Conservation (phyloP, 2,888 invertebrate species). For the Nomada fabriciana region DNA sequence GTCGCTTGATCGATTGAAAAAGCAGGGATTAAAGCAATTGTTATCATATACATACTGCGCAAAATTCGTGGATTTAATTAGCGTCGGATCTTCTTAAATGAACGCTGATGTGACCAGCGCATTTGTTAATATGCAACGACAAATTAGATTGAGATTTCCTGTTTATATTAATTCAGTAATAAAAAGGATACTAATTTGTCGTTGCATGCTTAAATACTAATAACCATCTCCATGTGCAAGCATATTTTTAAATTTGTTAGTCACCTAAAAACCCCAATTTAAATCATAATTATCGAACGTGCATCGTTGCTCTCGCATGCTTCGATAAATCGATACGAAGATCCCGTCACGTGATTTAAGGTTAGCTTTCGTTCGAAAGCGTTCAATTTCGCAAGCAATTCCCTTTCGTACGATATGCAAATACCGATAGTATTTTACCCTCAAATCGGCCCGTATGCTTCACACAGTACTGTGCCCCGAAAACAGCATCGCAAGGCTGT, state of each 20-base stretch:
- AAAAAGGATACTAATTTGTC: neutral
- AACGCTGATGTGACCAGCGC: neutral
- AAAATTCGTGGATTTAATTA: neutral
- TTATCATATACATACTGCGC: neutral
- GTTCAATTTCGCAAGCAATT: conserved; percentile 25
- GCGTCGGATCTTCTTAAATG: neutral
- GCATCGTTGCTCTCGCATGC: conserved; percentile 29
- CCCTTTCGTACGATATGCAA: conserved; percentile 25
- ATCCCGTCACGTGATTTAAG: conserved; percentile 5
- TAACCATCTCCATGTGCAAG: too few relatives aligned
- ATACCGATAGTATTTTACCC: conserved; percentile 86
- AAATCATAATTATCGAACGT: conserved; percentile 20
- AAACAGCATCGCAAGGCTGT: conserved; percentile 91
- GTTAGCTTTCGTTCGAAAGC: conserved; percentile 38
- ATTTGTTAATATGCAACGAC: conserved; percentile 7
- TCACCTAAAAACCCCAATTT: neutral
- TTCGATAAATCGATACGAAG: conserved; percentile 15
- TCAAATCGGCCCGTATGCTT: conserved; percentile 96
- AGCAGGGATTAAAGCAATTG: conserved; percentile 39
- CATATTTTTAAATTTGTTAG: neutral
- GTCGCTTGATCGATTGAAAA: conserved; percentile 72
- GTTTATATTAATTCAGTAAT: neutral
- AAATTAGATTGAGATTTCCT: neutral
- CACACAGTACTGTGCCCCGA: conserved; percentile 94
- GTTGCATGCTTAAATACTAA: neutral